phyloP scores from a whole-genome alignment of 1,140 invertebrate species.

The Drosophila prosaltans region DNA sequence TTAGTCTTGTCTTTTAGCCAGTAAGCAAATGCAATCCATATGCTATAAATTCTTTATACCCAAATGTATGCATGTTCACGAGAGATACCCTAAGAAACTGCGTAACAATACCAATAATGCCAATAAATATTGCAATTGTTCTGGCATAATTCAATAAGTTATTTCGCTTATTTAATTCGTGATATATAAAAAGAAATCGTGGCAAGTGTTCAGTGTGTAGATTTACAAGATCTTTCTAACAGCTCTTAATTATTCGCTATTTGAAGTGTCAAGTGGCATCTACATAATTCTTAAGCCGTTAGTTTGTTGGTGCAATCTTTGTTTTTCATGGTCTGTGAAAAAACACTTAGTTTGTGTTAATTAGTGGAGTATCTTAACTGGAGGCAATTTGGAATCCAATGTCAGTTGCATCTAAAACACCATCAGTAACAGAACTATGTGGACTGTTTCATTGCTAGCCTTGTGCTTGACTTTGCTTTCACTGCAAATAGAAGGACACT shows the following conservation, averaged over 20 bases:
- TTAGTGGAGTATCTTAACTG: conserved; percentile 11
- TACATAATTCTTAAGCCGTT: neutral
- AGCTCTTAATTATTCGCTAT: neutral
- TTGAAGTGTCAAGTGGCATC: conserved; percentile 1
- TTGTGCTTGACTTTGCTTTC: conserved; percentile 9
- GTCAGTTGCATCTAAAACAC: neutral
- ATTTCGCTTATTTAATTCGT: neutral
- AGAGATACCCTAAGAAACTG: conserved; percentile 34
- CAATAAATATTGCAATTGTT: conserved; percentile 55
- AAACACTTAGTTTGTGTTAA: conserved; percentile 22
- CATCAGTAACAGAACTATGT: conserved; percentile 22
- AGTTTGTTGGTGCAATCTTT: neutral
- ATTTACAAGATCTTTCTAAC: no score
- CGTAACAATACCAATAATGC: conserved; percentile 44
- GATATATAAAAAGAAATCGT: no score
- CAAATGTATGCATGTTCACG: conserved; percentile 36
- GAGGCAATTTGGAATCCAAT: neutral
- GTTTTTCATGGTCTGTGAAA: no score
- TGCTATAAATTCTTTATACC: conserved; percentile 40
- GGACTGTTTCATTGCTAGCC: conserved; percentile 15
- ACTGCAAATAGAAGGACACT: neutral
- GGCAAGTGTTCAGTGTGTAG: no score
- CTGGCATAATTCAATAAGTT: conserved; percentile 22
- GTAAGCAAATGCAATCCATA: conserved; percentile 41
- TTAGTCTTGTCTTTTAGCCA: conserved; percentile 25